A percentile compares a stretch with the other conserved stretches of the same genome.
Evolutionary conservation across 2,888 invertebrate genomes (phyloP).

Genomic region (Acleris sparsana): DNA sequence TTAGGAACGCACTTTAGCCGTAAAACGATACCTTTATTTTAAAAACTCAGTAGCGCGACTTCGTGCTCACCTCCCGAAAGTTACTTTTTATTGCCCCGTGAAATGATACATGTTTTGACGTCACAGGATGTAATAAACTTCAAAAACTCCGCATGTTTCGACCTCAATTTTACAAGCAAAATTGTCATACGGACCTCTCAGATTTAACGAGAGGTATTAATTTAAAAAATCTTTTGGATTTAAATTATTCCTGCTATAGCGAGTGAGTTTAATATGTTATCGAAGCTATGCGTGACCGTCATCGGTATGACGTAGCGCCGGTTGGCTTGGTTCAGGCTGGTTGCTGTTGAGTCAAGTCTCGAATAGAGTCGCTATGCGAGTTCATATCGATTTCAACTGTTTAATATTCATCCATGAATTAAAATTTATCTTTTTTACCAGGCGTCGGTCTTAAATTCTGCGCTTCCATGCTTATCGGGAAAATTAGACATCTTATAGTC

Average conservation of each 20-base stretch:
- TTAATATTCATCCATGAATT: slow-evolving; percentile 15
- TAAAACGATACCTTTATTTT: slow-evolving; percentile 60
- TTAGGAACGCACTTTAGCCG: slow-evolving; percentile 51
- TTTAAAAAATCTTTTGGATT: slow-evolving; percentile 2
- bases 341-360: slow-evolving; percentile 10
- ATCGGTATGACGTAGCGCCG: neutral
- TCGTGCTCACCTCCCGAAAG: slow-evolving; percentile 29
- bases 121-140: neutral
- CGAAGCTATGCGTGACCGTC: slow-evolving; percentile 25
- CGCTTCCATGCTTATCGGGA: slow-evolving; percentile 30
- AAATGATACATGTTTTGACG: neutral
- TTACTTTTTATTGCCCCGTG: slow-evolving; percentile 2
- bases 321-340: slow-evolving; percentile 12
- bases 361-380: slow-evolving; percentile 26
- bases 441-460: slow-evolving; percentile 34
- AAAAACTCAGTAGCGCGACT: slow-evolving; percentile 58
- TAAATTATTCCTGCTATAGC: slow-evolving; percentile 23
- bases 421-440: slow-evolving; percentile 35
- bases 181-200: no score
- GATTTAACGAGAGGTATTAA: neutral
- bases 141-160: neutral
- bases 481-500: slow-evolving; percentile 27
- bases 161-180: no score
- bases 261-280: slow-evolving; percentile 27
- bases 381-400: slow-evolving; percentile 19